A percentile compares a stretch with the other conserved stretches of the same genome.
These are phyloP conservation scores for Tetramorium simillimum DNA, from an alignment of 1,140 invertebrate genomes.

Conservation along the genomic window DNA sequence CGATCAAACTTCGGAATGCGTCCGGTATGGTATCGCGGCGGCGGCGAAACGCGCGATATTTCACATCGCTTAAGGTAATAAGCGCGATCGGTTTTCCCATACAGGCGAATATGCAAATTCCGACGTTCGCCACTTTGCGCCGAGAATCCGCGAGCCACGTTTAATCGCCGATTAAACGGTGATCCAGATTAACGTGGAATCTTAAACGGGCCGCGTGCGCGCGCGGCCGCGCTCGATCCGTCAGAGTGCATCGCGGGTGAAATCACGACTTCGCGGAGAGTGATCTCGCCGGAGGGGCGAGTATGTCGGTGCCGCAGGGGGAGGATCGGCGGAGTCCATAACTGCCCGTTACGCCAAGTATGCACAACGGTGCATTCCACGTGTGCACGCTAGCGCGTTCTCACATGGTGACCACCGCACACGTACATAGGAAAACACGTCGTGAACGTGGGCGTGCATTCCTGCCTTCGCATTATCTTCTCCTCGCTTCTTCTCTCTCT, in stretches of 20 bases:
- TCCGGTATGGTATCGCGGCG: neutral
- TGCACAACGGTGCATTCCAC: conserved; percentile 81
- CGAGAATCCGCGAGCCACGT: neutral
- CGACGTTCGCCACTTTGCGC: conserved; percentile 5
- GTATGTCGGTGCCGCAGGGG: conserved; percentile 73
- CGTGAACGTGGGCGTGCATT: conserved; percentile 83
- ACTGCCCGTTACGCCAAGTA: conserved; percentile 76
- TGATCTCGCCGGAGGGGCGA: conserved; percentile 16
- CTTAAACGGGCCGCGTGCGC: neutral
- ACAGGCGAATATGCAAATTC: neutral
- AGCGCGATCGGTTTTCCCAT: conserved; percentile 22
- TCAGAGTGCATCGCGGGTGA: conserved; percentile 18
- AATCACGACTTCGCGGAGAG: conserved; percentile 8
- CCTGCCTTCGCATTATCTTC: conserved; percentile 83
- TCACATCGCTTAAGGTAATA: conserved; percentile 37
- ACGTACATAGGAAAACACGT: conserved; percentile 82
- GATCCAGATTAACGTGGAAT: conserved; percentile 51
- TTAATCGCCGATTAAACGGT: conserved; percentile 33
- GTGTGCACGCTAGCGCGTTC: conserved; percentile 78
- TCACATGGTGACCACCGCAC: conserved; percentile 78
- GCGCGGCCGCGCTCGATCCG: neutral
- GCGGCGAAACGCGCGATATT: conserved; percentile 30
- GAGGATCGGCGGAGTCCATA: conserved; percentile 78
- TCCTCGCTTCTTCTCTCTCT: conserved; percentile 56
- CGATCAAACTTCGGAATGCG: conserved; percentile 14